Percentiles rank a stretch among this genome's conserved stretches.
phyloP scores from a whole-genome alignment of 2,888 invertebrate species.

The Patella caerulea region DNA sequence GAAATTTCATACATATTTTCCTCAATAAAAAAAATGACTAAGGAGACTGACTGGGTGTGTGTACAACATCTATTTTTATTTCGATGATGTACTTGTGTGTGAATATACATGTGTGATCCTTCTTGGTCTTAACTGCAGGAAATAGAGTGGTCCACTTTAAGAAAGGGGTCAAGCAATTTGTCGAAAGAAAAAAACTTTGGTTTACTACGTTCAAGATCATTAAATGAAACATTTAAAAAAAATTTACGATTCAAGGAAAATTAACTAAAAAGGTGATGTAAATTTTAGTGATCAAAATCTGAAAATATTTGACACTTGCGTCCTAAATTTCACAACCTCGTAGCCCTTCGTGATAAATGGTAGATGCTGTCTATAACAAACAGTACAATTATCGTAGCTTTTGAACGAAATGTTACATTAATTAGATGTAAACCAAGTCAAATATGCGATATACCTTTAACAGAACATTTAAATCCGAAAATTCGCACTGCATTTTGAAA shows the following conservation, averaged over 20 bases:
- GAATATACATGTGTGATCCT: not conserved
- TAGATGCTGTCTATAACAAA: not conserved
- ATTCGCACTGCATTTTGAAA: conserved; percentile 8
- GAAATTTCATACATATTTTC: no score
- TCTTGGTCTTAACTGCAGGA: no score
- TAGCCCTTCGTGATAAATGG: not conserved
- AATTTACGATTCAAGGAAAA: no score
- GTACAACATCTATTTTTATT: not conserved
- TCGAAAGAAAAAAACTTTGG: no score
- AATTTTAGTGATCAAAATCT: no score
- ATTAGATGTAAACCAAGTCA: not conserved
- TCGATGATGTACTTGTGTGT: not conserved
- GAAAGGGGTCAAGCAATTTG: no score
- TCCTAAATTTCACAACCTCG: no score
- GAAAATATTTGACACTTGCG: no score
- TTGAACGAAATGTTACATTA: not conserved
- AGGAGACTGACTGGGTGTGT: not conserved
- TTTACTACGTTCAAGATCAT: no score
- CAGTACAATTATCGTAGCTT: not conserved
- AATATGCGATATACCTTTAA: not conserved
- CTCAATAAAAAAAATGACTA: not conserved
- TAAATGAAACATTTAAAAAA: no score
- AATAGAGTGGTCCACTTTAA: no score
- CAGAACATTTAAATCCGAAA: not conserved
- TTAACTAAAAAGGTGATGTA: no score